These are phyloP conservation scores for Aplidium turbinatum DNA, from an alignment of 23 tunicate genomes.

Conservation along the genomic window DNA sequence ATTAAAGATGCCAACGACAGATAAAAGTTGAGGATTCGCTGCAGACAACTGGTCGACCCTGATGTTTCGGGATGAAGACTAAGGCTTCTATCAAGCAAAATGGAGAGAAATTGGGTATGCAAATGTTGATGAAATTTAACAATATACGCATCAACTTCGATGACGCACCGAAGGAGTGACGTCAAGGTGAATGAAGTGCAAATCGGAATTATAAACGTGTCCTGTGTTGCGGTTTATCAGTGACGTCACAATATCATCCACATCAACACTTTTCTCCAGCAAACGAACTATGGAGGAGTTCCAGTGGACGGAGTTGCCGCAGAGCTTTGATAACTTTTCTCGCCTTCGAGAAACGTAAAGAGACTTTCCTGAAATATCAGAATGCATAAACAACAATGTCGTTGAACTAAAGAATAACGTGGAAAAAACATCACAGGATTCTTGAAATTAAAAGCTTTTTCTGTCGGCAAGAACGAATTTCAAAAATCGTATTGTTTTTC, in stretches of 20 bases:
- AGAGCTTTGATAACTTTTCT: slow-evolving; percentile 7
- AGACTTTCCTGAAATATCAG: slow-evolving; percentile 53
- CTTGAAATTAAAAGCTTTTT: too few species aligned
- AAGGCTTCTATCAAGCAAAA: too few species aligned
- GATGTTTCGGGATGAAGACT: too few species aligned
- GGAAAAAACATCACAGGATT: too few species aligned
- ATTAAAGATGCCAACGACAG: too few species aligned
- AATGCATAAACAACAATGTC: neutral
- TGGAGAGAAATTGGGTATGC: too few species aligned
- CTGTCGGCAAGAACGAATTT: too few species aligned
- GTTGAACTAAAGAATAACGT: neutral
- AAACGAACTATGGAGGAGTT: slow-evolving; percentile 47
- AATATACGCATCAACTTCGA: too few species aligned
- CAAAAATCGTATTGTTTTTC: too few species aligned
- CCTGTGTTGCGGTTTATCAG: neutral
- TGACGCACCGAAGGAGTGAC: slow-evolving; percentile 56
- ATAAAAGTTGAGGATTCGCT: too few species aligned
- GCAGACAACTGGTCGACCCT: too few species aligned
- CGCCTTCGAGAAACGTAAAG: slow-evolving; percentile 30
- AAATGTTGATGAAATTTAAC: too few species aligned
- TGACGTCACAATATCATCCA: slow-evolving; percentile 52
- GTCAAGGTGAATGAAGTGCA: slow-evolving; percentile 55
- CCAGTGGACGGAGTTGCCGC: slow-evolving; percentile 31
- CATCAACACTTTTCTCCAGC: slow-evolving; percentile 48
- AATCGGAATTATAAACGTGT: neutral